phyloP scores from a whole-genome alignment of 2,113 vertebrate genomes.

The Oncorhynchus nerka region DNA sequence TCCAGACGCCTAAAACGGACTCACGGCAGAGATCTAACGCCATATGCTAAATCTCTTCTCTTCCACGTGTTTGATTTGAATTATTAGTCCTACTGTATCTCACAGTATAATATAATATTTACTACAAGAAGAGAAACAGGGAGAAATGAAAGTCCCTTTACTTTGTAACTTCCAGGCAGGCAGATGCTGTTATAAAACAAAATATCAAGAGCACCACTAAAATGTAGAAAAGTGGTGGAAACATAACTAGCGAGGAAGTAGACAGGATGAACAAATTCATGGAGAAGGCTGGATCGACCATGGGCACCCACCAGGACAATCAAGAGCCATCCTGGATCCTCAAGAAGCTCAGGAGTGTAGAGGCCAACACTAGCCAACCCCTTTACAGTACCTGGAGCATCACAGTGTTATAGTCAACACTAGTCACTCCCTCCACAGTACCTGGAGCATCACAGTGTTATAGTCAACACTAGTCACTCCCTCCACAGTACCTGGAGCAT shows the following conservation, averaged over 20 bases:
- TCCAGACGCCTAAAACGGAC: background rate
- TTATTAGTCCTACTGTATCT: background rate
- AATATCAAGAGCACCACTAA: background rate
- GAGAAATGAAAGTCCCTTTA: background rate
- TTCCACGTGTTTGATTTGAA: background rate
- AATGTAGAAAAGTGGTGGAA: background rate
- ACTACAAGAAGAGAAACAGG: background rate
- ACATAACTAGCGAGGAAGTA: no score
- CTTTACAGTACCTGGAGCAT: no score
- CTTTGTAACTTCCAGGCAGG: conserved; percentile 17
- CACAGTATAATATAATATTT: background rate
- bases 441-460: no score
- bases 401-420: no score
- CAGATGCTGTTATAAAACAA: background rate
- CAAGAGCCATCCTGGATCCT: no score
- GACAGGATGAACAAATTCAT: conserved; percentile 1
- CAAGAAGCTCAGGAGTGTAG: no score
- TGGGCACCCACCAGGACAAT: no score
- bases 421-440: no score
- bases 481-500: no score
- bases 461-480: no score
- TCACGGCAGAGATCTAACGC: background rate
- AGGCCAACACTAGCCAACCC: no score
- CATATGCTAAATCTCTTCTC: background rate
- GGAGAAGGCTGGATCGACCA: no score